Base-by-base conservation (phyloP, 2,888 invertebrate genomes). In the Parnassius smintheus region DNA sequence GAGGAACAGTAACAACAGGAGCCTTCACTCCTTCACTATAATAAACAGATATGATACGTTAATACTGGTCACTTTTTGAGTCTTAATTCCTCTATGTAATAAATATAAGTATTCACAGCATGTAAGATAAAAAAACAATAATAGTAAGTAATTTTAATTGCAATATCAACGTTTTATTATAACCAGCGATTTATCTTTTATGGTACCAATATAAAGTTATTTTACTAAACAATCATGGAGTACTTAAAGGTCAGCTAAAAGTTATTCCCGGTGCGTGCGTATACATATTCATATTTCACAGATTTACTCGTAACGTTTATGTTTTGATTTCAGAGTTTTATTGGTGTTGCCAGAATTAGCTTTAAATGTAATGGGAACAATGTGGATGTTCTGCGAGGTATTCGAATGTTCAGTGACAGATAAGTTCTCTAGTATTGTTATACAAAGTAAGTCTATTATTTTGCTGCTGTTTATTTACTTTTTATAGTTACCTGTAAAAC, bases 351-450 rank as follows among this genome's bases (percentile, higher is more conserved):
- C 96, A 11, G 97, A 98, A 86, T 92, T 96, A 18, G 93, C 93
- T 3, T 94, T 97, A 91, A 97, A 97, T 75, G 93, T 95, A 61
- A 92, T 97, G 85, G 96, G 97, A 9, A 96, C 96, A 3, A 93
- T 96, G 84, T 96, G 96, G 96, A 94, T 96, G 72, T 95, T 96
- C 77, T 95, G 95, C 74, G 94, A 94, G 69, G 83, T 93, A 41
- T 94, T 96, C 59, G 88, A 94, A 46, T 96, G 96, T 82, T 92
- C 93, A 22, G 93, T 94, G 65, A 93, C 93, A 56, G 94, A 94
- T 75, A 92, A 93, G 70, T 95, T 95, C 82, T 95, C 95, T 62
- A 93, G 93, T 72, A 93, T 94, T 66, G 94, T 95, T 25, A 94
- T 96, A 72, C 95, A 96, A 92, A 94, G 95, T 95, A 83, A 91